Evolutionary conservation across 2,888 invertebrate genomes (phyloP), one percentile per base, ranked within the genome.

Genomic region (Dugesia japonica): DNA sequence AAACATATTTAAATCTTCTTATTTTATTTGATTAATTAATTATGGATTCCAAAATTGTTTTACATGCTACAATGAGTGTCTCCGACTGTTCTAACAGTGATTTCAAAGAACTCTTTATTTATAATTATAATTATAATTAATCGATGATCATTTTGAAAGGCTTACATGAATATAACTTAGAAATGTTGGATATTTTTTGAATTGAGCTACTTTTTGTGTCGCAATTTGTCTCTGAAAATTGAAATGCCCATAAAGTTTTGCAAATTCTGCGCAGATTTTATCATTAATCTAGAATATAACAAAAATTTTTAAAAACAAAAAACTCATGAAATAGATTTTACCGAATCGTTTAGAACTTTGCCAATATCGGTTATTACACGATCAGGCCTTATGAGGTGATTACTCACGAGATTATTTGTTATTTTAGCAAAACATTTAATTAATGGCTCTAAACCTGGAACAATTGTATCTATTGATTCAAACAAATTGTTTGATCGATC

Each of bases 341-440:
- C 56, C 4, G 56, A 56, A 1, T 56, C 56, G 17, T 56, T 38
- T 1, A 56, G 56, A 20, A 56, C 56, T 56, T 23, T n/a, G 4
- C 56, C 56, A 20, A 56, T 56, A 23, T 56, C 56, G 7, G 56
- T 56, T 13, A 56, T 56, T 1, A n/a, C 56, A n/a, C 23, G 23
- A 56, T 56, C 56, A 56, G 56, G 56, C n/a, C 56, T 56, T 1
- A 56, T 56, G 7, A 23, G n/a, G 23, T 56, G 56, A 56, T 56
- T 56, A 23, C 7, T 56, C 4, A 56, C 23, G 17, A 56, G 56
- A 56, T 56, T 56, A 13, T n/a, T n/a, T 56, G 56, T 56, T 20
- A 56, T 56, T 56, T 56, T 56, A 56, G 56, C 56, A n/a, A 56
- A 56, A 56, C 56, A 56, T 4, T 56, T 56, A 7, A 56, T 56